Conservation (phyloP, 1,140 invertebrate species). For the Diorhabda sublineata region DNA sequence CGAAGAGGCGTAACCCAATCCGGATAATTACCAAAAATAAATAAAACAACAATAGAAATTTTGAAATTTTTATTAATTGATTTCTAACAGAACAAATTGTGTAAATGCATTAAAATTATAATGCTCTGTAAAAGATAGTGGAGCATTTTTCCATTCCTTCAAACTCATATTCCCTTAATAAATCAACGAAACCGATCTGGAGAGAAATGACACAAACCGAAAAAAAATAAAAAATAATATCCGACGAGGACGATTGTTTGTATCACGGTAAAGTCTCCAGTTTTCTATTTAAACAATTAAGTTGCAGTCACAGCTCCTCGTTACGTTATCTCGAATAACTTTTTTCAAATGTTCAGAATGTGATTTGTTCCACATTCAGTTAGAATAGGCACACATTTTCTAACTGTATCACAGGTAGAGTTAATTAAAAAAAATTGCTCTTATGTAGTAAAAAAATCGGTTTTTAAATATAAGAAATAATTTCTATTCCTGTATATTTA, state of each 20-base stretch:
- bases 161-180: neutral
- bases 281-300: neutral
- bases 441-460: too few species aligned
- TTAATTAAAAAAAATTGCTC: too few species aligned
- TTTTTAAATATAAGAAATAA: too few species aligned
- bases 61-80: conserved; percentile 17
- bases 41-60: conserved; percentile 3
- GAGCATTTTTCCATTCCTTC: conserved; percentile 17
- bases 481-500: too few species aligned
- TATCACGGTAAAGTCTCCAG: neutral
- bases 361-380: conserved; percentile 29
- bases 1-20: too few species aligned
- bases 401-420: conserved; percentile 38
- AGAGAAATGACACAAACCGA: neutral
- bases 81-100: conserved; percentile 21
- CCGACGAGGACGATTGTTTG: neutral
- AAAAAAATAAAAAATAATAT: neutral
- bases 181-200: neutral
- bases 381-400: conserved; percentile 40
- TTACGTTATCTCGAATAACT: conserved; percentile 6
- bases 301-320: conserved; percentile 35
- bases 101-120: conserved; percentile 23
- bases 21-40: neutral
- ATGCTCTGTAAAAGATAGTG: conserved; percentile 10
- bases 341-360: conserved; percentile 26